A percentile compares a stretch with the other conserved stretches of the same genome.
phyloP scores from a whole-genome alignment of 2,113 vertebrate species.

The Lophochroa leadbeateri region DNA sequence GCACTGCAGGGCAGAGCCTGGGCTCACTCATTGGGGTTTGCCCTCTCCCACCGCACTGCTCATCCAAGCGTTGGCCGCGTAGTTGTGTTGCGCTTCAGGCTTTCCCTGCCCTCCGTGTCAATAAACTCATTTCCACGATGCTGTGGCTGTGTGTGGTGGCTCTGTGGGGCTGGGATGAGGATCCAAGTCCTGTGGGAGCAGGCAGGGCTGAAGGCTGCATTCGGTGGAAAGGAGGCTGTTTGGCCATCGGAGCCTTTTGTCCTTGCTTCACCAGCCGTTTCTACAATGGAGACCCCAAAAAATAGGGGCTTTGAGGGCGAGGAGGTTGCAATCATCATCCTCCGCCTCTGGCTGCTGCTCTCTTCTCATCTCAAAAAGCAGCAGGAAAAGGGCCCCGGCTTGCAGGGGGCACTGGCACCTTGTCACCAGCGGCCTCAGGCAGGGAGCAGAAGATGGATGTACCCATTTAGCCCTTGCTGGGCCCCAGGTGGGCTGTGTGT shows the following conservation, averaged over 20 bases:
- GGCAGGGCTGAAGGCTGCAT: not conserved
- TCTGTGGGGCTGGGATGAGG: not conserved
- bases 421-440: too few species aligned
- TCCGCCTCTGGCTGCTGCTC: not conserved
- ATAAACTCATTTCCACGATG: conserved; percentile 62
- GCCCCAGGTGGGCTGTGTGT: not conserved
- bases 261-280: not conserved
- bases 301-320: rapidly evolving
- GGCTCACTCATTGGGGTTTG: rapidly evolving
- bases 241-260: rapidly evolving
- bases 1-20: not conserved
- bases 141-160: not conserved
- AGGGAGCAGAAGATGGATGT: not conserved
- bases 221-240: not conserved
- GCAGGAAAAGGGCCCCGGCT: too few species aligned
- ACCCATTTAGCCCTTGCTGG: not conserved
- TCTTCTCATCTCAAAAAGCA: too few species aligned
- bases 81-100: conserved; percentile 27
- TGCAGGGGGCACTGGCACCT: too few species aligned
- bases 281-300: rapidly evolving
- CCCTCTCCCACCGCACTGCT: not conserved
- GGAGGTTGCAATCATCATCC: not conserved
- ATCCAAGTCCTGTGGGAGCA: rapidly evolving
- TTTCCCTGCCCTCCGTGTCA: conserved; percentile 40
- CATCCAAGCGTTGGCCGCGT: not conserved